Conservation (phyloP, 2,888 invertebrate genomes). For the Limnephilus lunatus region DNA sequence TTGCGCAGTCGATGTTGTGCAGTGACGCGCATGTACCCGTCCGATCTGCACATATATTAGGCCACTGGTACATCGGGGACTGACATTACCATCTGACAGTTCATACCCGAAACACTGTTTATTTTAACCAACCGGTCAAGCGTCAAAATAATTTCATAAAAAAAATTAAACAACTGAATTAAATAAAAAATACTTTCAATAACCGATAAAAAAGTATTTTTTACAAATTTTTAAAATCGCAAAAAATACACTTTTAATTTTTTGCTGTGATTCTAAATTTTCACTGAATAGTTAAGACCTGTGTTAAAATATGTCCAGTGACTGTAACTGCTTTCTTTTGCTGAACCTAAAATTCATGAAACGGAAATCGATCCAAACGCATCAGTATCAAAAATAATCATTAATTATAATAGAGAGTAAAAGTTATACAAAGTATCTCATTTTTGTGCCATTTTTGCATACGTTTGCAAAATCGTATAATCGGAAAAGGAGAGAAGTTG, state of each 20-base stretch:
- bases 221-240: neutral
- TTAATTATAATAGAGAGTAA: neutral
- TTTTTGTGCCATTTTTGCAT: neutral
- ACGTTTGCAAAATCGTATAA: neutral
- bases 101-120: neutral
- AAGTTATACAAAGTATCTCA: neutral
- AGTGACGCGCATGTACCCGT: constrained; percentile 30
- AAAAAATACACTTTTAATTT: neutral
- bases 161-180: neutral
- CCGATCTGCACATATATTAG: constrained; percentile 5
- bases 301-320: constrained; percentile 24
- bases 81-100: neutral
- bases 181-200: neutral
- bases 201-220: neutral
- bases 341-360: constrained; percentile 5
- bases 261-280: neutral
- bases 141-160: constrained; percentile 10
- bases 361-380: neutral
- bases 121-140: neutral
- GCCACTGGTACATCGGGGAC: neutral
- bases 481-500: neutral
- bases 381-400: constrained; percentile 8
- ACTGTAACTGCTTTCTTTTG: constrained; percentile 3
- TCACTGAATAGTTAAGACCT: neutral
- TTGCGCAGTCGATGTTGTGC: constrained; percentile 14